Conservation (phyloP, 2,888 invertebrate species). For the Leuctra nigra region DNA sequence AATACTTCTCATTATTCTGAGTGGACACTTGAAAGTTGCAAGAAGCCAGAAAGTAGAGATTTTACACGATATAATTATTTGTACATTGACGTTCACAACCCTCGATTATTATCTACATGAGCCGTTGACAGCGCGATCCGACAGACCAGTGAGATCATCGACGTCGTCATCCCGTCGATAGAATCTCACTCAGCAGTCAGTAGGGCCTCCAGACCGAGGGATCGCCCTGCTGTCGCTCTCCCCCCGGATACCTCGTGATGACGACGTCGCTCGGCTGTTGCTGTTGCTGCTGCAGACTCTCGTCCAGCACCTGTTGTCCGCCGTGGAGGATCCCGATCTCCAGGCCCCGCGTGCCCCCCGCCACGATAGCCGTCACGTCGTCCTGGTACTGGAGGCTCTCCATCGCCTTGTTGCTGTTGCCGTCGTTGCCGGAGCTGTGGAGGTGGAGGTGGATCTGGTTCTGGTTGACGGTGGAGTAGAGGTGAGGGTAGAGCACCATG, state of each 20-base stretch:
- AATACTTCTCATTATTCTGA: too few relatives aligned
- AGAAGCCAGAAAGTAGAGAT: too few relatives aligned
- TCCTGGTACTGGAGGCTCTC: conserved; percentile 26
- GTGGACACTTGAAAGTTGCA: too few relatives aligned
- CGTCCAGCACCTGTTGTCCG: conserved; percentile 34
- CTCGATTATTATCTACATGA: too few relatives aligned
- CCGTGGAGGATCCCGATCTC: conserved; percentile 33
- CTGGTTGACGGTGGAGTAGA: conserved; percentile 79
- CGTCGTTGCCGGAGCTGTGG: conserved; percentile 44
- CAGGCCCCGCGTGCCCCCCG: conserved; percentile 29
- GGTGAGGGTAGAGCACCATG: conserved; percentile 69
- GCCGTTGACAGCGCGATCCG: too few relatives aligned
- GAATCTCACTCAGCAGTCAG: conserved; percentile 27
- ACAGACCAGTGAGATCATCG: too few relatives aligned
- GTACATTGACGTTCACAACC: too few relatives aligned
- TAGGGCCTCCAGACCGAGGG: conserved; percentile 37
- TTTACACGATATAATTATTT: too few relatives aligned
- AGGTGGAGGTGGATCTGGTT: conserved; percentile 79
- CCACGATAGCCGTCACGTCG: conserved; percentile 33
- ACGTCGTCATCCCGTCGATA: too few relatives aligned
- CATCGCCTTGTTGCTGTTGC: conserved; percentile 20
- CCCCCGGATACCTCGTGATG: conserved; percentile 23
- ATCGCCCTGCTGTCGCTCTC: conserved; percentile 33
- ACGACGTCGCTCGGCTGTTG: conserved; percentile 35
- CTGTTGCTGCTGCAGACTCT: conserved; percentile 39